Evolutionary conservation across 2,888 invertebrate genomes (phyloP), one percentile per base, ranked within the genome.

Genomic region (Drosophila merina): DNA sequence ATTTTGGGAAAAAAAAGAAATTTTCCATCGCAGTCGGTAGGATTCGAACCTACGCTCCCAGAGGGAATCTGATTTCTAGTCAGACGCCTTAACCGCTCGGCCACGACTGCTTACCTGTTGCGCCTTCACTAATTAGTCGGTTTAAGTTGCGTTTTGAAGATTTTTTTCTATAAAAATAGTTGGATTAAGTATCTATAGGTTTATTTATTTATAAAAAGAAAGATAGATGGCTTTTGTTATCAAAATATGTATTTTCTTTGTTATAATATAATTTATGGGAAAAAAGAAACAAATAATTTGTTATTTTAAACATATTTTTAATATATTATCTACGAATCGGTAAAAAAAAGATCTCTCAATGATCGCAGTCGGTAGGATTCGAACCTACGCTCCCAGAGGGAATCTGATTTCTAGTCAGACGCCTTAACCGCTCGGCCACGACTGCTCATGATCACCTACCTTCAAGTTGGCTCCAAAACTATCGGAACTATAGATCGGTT

Each of bases 41-140:
- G 95, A 95, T 94, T 95, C 95, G 95, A 95, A 95, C 95, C 95
- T 95, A 95, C 95, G 95, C 95, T 95, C 95, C 95, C 95, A 95
- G 94, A 95, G 95, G 95, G 95, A 95, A 95, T 91, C 91, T 91
- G 91, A 91, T 91, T 91, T 91, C 91, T 77, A 81, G 77, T 79
- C 84, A 83, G 79, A 75, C 79, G 79, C 79, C 79, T 79, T 79
- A 79, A 79, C 84, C 79, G 57, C 79, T 79, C 79, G 79, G 79
- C 79, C 79, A 79, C 79, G 77, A 62, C 79, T 79, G 79, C 74
- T 48, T 50, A 1, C 0, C 0, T 44, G 38, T 4, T 2, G 2
- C 0, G 4, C 5, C 3, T 5, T 7, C 8, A 4, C 14, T 8
- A 10, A 30, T 28, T 7, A n/a, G 20, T 7, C 4, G 12, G 2